Percentiles rank a stretch among this genome's conserved stretches.
Conservation (phyloP, 2,888 invertebrate species). For the Merodon equestris region DNA sequence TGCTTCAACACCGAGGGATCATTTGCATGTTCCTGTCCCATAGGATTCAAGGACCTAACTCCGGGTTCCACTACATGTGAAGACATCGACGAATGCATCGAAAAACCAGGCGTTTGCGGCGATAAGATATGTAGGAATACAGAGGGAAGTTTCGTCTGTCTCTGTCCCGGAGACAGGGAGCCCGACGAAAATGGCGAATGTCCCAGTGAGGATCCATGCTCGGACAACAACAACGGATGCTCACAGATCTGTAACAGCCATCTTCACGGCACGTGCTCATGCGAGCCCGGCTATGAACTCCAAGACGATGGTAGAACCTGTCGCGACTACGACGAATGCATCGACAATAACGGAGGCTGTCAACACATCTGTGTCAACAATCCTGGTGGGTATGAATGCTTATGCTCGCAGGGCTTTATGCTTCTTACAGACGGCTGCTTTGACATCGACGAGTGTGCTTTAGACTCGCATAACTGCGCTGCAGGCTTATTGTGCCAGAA, state of each 20-base stretch:
- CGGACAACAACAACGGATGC: constrained; percentile 81
- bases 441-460: constrained; percentile 80
- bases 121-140: constrained; percentile 78
- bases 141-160: constrained; percentile 80
- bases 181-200: constrained; percentile 74
- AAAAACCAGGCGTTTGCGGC: constrained; percentile 73
- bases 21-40: constrained; percentile 80
- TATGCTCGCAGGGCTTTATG: constrained; percentile 79
- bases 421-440: constrained; percentile 74
- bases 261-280: constrained; percentile 76
- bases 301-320: constrained; percentile 79
- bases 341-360: constrained; percentile 77
- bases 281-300: constrained; percentile 76
- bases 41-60: constrained; percentile 73
- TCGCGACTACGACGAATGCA: constrained; percentile 81
- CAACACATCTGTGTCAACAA: constrained; percentile 79
- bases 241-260: constrained; percentile 81
- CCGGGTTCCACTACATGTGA: constrained; percentile 74
- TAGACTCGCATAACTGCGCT: constrained; percentile 73
- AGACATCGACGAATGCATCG: constrained; percentile 80
- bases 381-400: constrained; percentile 80
- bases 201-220: constrained; percentile 79
- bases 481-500: constrained; percentile 75
- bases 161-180: constrained; percentile 80
- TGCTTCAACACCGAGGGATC: constrained; percentile 80